Evolutionary conservation across 2,113 vertebrate species (phyloP).

Genomic region (Myotis brandtii): DNA sequence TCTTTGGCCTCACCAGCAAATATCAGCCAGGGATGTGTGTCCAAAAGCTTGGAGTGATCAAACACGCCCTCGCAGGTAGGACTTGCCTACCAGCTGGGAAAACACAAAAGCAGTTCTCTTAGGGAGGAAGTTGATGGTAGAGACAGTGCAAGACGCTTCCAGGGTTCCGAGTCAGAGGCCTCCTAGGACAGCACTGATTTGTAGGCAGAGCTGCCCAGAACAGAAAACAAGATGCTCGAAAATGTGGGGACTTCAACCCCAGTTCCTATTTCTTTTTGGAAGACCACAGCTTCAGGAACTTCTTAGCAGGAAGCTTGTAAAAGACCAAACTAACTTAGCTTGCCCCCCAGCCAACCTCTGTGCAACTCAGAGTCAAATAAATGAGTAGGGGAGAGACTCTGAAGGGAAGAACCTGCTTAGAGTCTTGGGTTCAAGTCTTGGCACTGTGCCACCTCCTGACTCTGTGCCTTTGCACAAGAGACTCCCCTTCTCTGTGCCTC

Average conservation of each 20-base stretch:
- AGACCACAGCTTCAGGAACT: conserved; percentile 33
- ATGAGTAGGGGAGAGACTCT: not conserved
- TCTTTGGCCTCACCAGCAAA: not conserved
- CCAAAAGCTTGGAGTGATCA: conserved; percentile 1
- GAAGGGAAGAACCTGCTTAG: not conserved
- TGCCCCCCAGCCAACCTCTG: not conserved
- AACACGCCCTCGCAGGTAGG: not conserved
- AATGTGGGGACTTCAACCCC: not conserved
- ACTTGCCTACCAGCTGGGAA: not conserved
- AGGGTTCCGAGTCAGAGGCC: not conserved
- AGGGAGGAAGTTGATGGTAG: not conserved
- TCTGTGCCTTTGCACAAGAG: not conserved
- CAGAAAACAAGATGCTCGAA: conserved; percentile 31
- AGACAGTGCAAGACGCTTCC: conserved; percentile 10
- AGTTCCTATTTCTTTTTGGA: conserved; percentile 34
- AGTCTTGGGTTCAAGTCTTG: not conserved
- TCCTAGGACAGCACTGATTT: not conserved
- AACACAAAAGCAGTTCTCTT: not conserved
- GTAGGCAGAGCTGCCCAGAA: conserved; percentile 1
- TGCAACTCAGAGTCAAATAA: not conserved
- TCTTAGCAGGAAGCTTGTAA: conserved; percentile 37
- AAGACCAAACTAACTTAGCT: not conserved
- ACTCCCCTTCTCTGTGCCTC: not conserved
- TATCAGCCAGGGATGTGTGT: not conserved
- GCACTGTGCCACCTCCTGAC: not conserved